Evolutionary conservation across 2,888 invertebrate species (phyloP), one percentile per base, ranked within the genome.

Genomic region (Cordilura impudica): DNA sequence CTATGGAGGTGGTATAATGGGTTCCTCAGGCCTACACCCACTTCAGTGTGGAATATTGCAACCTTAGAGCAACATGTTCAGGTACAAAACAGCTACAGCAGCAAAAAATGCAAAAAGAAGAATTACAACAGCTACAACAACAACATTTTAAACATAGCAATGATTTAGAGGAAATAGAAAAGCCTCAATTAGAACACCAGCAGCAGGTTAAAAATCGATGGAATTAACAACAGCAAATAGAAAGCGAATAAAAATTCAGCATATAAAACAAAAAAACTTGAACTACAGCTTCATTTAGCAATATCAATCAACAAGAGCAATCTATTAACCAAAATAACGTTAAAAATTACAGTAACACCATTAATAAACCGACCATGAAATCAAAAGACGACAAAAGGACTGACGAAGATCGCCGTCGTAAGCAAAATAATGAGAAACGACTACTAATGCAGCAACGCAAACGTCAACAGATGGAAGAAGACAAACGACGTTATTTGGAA

Each of bases 381-480:
- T 23, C 10, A 29, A 73, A 72, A 73, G 31, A 82, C 73, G 56
- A 84, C n/a, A 5, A 82, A 56, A 83, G 83, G 56, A 76, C 77
- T 8, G 87, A 88, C 10, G 88, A 87, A 4, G 88, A 88, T 4
- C 86, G 86, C 0, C 87, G 87, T 10, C 84, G 86, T 0, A 89
- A 89, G 31, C 81, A 71, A 23, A 83, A 78, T 10, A 89, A 89
- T 26, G 89, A 89, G 14, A 87, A 88, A 29, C 83, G 86, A 5
- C 85, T 86, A 0, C 84, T 85, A 23, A 88, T 87, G 53, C 88
- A 90, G 23, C 88, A 90, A 47, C 87, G 87, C 12, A 89, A 87
- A 61, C 88, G 88, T 0, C 87, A 84, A 43, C 89, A 85, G 60
- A 71, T 83, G 4, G 89, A 89, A 45, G 90, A 89, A 2, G 88